Evolutionary conservation across 2,113 vertebrate species (phyloP), one percentile per base, ranked within the genome.

Genomic region (Nothobranchius kuhntae): DNA sequence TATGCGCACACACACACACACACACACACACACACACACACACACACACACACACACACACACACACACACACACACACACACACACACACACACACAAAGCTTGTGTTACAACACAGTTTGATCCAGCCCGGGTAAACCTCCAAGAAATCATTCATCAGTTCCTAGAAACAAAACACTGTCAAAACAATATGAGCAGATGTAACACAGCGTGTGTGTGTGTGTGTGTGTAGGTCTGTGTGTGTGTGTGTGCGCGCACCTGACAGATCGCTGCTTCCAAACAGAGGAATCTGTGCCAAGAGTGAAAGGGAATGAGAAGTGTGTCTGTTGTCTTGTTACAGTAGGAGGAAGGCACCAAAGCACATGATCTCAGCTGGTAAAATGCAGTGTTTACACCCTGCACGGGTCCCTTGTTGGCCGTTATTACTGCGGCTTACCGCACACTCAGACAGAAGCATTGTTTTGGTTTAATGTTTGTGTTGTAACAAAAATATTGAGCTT

Each of bases 141-240:
- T 83, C 77, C 40, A 26, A 81, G 81, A 87, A 86, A 68, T 42
- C 54, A 30, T 68, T 67, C 67, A 13, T 52, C 61, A 58, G 66
- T 88, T 87, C 89, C 58, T 48, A 74, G 85, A 87, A 87, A 45
- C 65, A 51, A 14, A 60, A 66, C 61, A 24, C 73, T 78, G 65
- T 82, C 71, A 70, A 73, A 81, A 80, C 81, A 82, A 54, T 4
- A 26, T 24, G 63, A 80, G 48, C 72, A 21, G 21, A 78, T 81
- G 81, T 60, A 72, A 26, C 2, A 1, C 42, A 1, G 21, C 4
- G 9, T 36, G 13, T 36, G 40, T 42, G 40, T 42, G 40, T 42
- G 40, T 42, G 40, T 42, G 40, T 42, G 40, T 42, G 40, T 42
- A 3, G 4, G 40, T 42, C 3, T 42, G 40, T 42, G 40, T 42